Evolutionary conservation across 2,888 invertebrate genomes (phyloP), one percentile per base, ranked within the genome.

Genomic region (Lasius platythorax): DNA sequence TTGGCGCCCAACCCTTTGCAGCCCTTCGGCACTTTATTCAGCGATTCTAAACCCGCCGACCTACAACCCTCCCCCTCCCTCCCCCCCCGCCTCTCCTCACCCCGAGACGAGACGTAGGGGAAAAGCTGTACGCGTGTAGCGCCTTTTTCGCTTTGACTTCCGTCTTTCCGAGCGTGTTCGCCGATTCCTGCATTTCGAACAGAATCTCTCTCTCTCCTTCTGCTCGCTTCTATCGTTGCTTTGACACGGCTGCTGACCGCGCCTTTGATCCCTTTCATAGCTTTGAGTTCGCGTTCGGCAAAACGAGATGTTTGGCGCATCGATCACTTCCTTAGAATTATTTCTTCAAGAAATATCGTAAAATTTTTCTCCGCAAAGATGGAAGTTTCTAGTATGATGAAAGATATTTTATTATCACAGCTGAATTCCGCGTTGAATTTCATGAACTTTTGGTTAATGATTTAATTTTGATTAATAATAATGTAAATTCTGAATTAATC

Each of bases 21-120:
- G 74, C 86, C 85, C 91, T 90, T 89, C 87, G 88, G 83, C 91
- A 88, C 91, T 92, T 92, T 92, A 92, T 91, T 90, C 92, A 87
- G 89, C 91, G 86, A 88, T 90, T 87, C 85, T 89, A 87, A 87
- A 83, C 88, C 78, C 72, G 76, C 75, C 88, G 76, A 85, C 85
- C 87, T 84, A 82, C 87, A 81, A 85, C 75, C 81, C 3, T 5
- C 37, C 37, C 37, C 5, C 37, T 33, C 37, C 37, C 37, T 4
- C 37, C 0, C 4, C 33, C 3, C 58, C 37, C 79, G 30, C 50
- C 72, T 70, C 46, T 68, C 67, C 72, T 23, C 63, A 23, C 84
- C 58, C 1, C 30, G 70, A 66, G 66, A 40, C 66, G 23, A 28
- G 64, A 73, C 78, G 11, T 50, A 40, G 61, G 40, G 61, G 40